Evolutionary conservation across 2,113 vertebrate genomes (phyloP), one percentile per base, ranked within the genome.

Genomic region (Gopherus evgoodei): DNA sequence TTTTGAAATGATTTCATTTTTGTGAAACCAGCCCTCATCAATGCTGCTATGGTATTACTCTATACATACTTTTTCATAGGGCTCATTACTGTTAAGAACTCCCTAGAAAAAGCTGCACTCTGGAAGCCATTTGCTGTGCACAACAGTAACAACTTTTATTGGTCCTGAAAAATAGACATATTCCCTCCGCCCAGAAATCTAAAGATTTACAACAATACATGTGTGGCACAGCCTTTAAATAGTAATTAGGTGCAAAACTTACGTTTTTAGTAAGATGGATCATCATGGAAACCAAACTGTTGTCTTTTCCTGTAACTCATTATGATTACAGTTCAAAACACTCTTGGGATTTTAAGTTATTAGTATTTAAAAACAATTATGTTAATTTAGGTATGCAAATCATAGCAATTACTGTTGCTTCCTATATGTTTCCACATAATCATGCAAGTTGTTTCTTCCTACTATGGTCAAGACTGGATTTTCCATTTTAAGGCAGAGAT

Each of bases 321-420:
- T 95, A 96, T 82, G 56, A 96, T 96, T 98, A 95, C 84, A 97
- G 59, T 89, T 94, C 84, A 95, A 93, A 96, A 65, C 79, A 95
- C 50, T 0, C 95, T 85, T 87, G 96, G 82, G 95, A 76, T 94
- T 97, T 95, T 96, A 97, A 97, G 81, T 79, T 11, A 56, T 76
- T 96, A 97, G 47, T 92, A 93, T 94, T 97, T 97, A 82, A 96
- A 96, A 97, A 91, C 57, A 97, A 94, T 95, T 97, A 94, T 95
- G 93, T 75, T 96, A 97, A 97, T 97, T 96, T 95, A 90, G 3
- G 29, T 89, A 91, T 89, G 90, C 25, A 96, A 97, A 91, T 47
- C 49, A 86, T 4, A 94, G 27, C 76, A 95, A 96, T 97, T 97
- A 95, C 92, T 96, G 54, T 88, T 84, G 35, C 42, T 97, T 98